A percentile compares a stretch with the other conserved stretches of the same genome.
These are phyloP conservation scores for Latrodectus elegans DNA, from an alignment of 2,888 invertebrate genomes.

Conservation along the genomic window DNA sequence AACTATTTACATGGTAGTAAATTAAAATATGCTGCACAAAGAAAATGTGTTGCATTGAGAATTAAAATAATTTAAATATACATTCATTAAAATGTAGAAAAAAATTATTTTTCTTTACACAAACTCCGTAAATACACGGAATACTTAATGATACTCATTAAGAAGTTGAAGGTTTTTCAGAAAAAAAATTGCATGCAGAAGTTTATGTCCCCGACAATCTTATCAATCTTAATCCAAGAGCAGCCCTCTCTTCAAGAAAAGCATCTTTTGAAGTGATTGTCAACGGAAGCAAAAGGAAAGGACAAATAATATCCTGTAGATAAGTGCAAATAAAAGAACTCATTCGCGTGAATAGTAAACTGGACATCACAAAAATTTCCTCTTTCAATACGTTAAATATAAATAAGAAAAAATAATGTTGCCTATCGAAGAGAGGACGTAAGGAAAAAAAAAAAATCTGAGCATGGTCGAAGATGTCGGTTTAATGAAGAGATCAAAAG, in stretches of 20 bases:
- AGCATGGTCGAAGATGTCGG: too few species aligned
- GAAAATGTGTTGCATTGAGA: too few species aligned
- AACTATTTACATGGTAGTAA: too few species aligned
- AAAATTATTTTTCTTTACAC: too few species aligned
- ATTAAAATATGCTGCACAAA: too few species aligned
- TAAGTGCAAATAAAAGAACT: constrained; percentile 10
- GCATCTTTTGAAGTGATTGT: constrained; percentile 19
- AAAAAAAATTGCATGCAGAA: background rate
- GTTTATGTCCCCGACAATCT: constrained; percentile 40
- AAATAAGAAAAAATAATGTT: background rate
- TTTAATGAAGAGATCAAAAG: too few species aligned
- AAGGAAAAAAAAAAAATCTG: background rate
- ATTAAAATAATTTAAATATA: too few species aligned
- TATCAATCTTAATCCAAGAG: constrained; percentile 48
- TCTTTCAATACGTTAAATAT: background rate
- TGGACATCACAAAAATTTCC: background rate
- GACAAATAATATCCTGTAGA: constrained; percentile 31
- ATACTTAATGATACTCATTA: background rate
- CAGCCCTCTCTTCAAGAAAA: constrained; percentile 17
- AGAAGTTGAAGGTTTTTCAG: background rate
- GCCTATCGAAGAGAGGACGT: background rate
- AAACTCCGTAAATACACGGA: too few species aligned
- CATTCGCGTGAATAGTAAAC: background rate
- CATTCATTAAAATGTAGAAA: too few species aligned
- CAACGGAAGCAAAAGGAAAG: constrained; percentile 14